Conservation (phyloP, 2,113 vertebrate genomes). For the Chaetura pelagica region DNA sequence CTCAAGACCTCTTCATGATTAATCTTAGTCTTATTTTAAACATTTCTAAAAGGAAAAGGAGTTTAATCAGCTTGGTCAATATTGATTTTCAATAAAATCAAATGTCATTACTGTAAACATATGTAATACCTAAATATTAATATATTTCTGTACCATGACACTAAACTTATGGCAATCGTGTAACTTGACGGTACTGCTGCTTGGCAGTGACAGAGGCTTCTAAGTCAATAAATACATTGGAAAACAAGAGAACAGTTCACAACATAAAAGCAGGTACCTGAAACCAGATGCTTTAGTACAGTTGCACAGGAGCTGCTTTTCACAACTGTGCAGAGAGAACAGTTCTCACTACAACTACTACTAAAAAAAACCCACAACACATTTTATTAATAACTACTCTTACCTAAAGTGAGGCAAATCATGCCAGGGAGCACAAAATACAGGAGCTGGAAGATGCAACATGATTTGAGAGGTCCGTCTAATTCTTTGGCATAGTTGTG, state of each 20-base stretch:
- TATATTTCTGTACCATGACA: constrained; percentile 69
- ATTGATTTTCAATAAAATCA: constrained; percentile 57
- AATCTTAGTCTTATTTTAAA: constrained; percentile 9
- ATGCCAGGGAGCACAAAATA: not conserved
- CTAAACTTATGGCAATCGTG: constrained; percentile 62
- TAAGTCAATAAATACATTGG: constrained; percentile 36
- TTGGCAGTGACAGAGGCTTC: constrained; percentile 6
- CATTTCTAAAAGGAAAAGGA: constrained; percentile 19
- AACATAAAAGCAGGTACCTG: not conserved
- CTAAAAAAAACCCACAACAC: not conserved
- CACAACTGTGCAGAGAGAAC: not conserved
- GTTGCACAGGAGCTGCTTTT: not conserved
- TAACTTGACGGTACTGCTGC: constrained; percentile 25
- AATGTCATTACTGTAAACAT: constrained; percentile 65
- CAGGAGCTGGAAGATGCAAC: not conserved
- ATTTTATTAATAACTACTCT: constrained; percentile 14
- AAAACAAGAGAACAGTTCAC: not conserved
- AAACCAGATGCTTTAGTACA: not conserved
- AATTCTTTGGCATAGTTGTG: not conserved
- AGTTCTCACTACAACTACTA: not conserved
- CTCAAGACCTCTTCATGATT: not conserved
- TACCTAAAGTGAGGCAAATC: not conserved
- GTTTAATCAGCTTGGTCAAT: constrained; percentile 6
- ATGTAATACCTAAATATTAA: constrained; percentile 37
- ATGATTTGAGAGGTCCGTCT: not conserved